Evolutionary conservation across 2,113 vertebrate genomes (phyloP).

Genomic region (Phainopepla nitens): DNA sequence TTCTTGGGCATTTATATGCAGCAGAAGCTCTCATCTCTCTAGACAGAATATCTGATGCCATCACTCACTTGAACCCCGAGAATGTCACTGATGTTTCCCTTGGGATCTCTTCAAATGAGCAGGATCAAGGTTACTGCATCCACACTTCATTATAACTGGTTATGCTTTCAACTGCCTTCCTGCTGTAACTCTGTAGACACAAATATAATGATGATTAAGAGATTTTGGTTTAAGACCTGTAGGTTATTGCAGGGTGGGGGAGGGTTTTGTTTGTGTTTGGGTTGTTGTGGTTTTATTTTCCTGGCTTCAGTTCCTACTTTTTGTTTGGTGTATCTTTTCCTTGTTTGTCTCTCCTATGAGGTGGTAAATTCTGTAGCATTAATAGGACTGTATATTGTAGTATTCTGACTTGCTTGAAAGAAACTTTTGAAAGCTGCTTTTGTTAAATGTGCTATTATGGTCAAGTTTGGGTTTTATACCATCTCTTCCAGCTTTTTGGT

Average conservation of each 20-base stretch:
- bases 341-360: not conserved
- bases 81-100: conserved; percentile 95
- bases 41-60: conserved; percentile 97
- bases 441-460: not conserved
- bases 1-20: conserved; percentile 95
- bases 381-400: not conserved
- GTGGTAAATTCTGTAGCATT: not conserved
- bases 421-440: not conserved
- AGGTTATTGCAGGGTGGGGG: not conserved
- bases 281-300: not conserved
- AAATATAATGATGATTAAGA: not conserved
- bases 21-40: conserved; percentile 97
- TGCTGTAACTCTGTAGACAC: not conserved
- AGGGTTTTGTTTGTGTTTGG: not conserved
- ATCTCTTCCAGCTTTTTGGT: not conserved
- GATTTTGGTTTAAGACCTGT: not conserved
- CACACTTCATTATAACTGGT: conserved; percentile 30
- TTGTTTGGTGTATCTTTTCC: not conserved
- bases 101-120: conserved; percentile 88
- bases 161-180: conserved; percentile 24
- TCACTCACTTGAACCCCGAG: conserved; percentile 94
- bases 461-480: not conserved
- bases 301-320: not conserved
- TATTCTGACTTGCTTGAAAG: not conserved
- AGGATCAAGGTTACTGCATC: conserved; percentile 89